These are phyloP conservation scores for Meriones unguiculatus DNA, from an alignment of 2,113 vertebrate genomes.

Conservation along the genomic window DNA sequence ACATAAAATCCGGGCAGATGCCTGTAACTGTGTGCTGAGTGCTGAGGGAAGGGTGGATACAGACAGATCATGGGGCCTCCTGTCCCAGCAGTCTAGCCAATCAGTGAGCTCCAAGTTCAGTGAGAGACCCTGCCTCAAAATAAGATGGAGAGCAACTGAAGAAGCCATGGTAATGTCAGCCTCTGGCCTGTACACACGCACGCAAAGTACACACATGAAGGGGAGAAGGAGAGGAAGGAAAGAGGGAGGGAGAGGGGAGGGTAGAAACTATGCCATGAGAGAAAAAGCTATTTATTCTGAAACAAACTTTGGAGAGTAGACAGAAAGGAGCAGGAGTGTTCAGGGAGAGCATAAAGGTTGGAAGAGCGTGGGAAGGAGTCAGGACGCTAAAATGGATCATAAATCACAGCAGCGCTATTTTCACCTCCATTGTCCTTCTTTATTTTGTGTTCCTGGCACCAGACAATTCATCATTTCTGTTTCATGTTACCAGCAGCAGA, in stretches of 20 bases:
- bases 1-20: neutral
- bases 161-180: neutral
- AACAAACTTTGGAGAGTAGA: neutral
- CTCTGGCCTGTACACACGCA: neutral
- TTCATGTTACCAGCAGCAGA: conserved; percentile 14
- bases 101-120: neutral
- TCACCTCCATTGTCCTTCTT: conserved; percentile 40
- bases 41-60: no score
- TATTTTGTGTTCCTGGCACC: conserved; percentile 19
- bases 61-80: neutral
- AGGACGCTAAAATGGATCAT: neutral
- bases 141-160: neutral
- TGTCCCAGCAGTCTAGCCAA: neutral
- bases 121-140: neutral
- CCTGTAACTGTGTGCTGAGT: neutral
- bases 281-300: neutral
- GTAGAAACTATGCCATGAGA: neutral
- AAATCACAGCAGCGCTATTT: conserved; percentile 43
- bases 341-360: neutral
- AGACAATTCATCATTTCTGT: conserved; percentile 63
- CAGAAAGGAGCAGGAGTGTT: neutral
- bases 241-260: no score
- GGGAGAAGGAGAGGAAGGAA: neutral
- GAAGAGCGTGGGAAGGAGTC: neutral
- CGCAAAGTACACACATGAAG: rapidly evolving